Evolutionary conservation across 2,888 invertebrate species (phyloP).

Genomic region (Ochropleura plecta): DNA sequence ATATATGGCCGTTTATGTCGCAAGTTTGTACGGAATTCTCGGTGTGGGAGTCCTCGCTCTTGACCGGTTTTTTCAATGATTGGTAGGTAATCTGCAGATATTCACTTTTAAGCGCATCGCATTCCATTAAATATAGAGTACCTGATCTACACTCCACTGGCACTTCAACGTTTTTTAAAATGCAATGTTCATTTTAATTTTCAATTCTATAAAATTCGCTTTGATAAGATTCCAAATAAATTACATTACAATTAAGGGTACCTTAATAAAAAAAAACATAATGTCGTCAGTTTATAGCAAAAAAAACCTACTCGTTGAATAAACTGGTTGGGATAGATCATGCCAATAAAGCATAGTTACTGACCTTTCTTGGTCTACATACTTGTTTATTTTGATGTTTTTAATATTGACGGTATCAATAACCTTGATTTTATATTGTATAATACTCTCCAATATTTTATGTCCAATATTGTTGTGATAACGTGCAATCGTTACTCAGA

Average conservation of each 20-base stretch:
- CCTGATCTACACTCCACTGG: background rate
- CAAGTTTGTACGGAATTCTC: too few species aligned
- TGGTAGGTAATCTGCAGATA: too few species aligned
- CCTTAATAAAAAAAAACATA: background rate
- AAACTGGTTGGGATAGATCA: background rate
- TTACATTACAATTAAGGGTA: background rate
- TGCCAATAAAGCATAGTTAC: background rate
- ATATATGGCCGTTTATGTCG: too few species aligned
- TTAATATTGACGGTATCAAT: background rate
- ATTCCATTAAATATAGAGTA: background rate
- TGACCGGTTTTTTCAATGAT: too few species aligned
- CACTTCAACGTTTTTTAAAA: background rate
- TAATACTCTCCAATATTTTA: background rate
- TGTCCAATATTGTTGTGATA: background rate
- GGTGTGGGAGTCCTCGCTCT: too few species aligned
- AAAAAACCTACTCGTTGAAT: background rate
- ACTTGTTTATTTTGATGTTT: background rate
- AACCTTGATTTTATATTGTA: background rate
- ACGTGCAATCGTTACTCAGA: background rate
- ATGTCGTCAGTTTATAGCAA: background rate
- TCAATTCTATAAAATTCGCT: background rate
- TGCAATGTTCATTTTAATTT: background rate
- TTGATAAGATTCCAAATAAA: background rate
- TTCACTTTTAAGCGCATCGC: background rate
- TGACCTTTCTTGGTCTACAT: background rate